Evolutionary conservation across 2,797 vertebrate genomes (phyloP).

Genomic region (Picus viridis): DNA sequence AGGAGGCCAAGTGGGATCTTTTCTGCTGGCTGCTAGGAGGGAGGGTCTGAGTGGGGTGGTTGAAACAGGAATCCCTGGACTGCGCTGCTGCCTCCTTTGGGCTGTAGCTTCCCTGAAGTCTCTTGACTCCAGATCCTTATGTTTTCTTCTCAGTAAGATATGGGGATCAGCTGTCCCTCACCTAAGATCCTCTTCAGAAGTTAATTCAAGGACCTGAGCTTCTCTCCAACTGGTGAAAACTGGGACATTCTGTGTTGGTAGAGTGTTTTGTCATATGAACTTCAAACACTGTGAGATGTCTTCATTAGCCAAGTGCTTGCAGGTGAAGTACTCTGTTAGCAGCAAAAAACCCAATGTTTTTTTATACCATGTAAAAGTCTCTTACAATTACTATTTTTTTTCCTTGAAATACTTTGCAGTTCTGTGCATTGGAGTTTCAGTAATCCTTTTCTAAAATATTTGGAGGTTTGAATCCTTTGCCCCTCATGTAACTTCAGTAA

Average conservation of each 20-base stretch:
- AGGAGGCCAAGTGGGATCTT: neutral
- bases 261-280: neutral
- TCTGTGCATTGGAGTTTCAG: neutral
- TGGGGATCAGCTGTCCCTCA: neutral
- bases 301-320: neutral
- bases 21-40: neutral
- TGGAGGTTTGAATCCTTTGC: neutral
- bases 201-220: neutral
- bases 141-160: neutral
- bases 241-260: neutral
- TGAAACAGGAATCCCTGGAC: rapidly evolving
- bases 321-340: neutral
- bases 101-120: neutral
- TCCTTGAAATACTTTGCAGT: neutral
- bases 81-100: rapidly evolving
- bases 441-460: neutral
- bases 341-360: neutral
- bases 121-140: neutral
- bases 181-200: neutral
- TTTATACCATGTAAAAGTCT: neutral
- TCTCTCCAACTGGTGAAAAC: neutral
- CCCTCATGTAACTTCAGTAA: neutral
- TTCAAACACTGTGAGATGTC: neutral
- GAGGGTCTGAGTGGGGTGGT: rapidly evolving
- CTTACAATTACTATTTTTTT: neutral